These are phyloP conservation scores for Machimus rusticus DNA, from an alignment of 2,888 invertebrate genomes.

Conservation along the genomic window DNA sequence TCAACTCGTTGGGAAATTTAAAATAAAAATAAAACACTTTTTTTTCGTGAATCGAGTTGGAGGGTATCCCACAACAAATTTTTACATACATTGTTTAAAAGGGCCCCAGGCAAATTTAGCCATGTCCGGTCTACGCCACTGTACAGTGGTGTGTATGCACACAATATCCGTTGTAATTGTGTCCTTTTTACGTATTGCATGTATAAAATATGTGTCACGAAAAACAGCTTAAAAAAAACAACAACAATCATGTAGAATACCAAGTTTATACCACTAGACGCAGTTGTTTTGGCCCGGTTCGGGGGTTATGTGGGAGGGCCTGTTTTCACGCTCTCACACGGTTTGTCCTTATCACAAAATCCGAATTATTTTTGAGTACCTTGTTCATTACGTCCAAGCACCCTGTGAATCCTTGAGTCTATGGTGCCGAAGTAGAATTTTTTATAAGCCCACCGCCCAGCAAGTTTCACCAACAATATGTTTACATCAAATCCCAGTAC, in stretches of 20 bases:
- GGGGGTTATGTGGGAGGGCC: not conserved
- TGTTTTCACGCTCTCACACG: not conserved
- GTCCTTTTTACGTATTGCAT: not conserved
- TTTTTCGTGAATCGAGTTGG: not conserved
- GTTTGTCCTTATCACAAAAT: not conserved
- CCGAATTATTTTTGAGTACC: constrained; percentile 13
- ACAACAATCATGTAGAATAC: not conserved
- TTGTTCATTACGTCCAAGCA: not conserved
- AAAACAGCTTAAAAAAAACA: not conserved
- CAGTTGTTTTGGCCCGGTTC: not conserved
- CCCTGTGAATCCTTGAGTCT: not conserved
- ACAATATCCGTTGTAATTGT: not conserved
- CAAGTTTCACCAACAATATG: constrained; percentile 12
- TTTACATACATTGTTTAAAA: not conserved
- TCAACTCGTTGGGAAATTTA: not conserved
- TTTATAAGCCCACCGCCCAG: not conserved
- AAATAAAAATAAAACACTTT: not conserved
- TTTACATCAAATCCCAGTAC: not conserved
- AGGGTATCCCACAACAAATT: not conserved
- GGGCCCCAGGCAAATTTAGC: not conserved
- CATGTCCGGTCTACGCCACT: not conserved
- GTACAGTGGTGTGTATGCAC: not conserved
- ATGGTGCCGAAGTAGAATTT: not conserved
- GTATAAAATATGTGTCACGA: constrained; percentile 18
- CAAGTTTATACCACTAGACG: not conserved